phyloP scores from a whole-genome alignment of 2,797 vertebrate genomes.

The Australoheros facetus region DNA sequence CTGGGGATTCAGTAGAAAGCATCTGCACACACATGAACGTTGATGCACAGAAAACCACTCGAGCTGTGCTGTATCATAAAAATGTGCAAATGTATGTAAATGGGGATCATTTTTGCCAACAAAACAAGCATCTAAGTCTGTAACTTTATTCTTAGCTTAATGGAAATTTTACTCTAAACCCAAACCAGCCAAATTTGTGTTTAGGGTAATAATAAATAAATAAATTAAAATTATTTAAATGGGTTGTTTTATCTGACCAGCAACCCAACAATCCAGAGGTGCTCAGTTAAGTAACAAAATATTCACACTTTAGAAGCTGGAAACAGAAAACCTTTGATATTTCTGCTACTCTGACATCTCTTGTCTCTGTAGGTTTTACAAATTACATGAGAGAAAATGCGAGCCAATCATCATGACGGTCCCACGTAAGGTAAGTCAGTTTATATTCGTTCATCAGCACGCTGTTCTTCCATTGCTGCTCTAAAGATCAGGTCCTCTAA shows the following conservation, averaged over 20 bases:
- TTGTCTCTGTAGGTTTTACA: constrained; percentile 87
- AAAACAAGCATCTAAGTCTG: background rate
- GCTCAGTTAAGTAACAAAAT: background rate
- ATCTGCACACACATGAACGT: no score
- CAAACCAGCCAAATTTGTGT: background rate
- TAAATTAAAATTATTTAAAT: background rate
- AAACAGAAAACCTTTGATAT: background rate
- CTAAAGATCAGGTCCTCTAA: background rate
- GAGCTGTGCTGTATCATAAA: background rate
- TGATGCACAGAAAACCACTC: background rate
- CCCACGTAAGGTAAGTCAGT: constrained; percentile 86
- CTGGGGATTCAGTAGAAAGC: background rate
- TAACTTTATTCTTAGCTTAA: background rate
- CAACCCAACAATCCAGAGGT: background rate
- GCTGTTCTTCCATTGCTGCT: background rate
- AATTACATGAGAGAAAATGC: constrained; percentile 91
- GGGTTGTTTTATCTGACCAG: background rate
- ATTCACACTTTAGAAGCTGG: background rate
- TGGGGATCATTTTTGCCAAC: background rate
- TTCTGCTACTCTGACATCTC: background rate
- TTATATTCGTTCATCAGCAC: background rate
- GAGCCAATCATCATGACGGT: constrained; percentile 94
- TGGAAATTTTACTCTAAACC: background rate
- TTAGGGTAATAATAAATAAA: background rate
- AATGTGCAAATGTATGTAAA: background rate